Base-by-base conservation (phyloP, 1,140 invertebrate species). In the Anthonomus grandis region DNA sequence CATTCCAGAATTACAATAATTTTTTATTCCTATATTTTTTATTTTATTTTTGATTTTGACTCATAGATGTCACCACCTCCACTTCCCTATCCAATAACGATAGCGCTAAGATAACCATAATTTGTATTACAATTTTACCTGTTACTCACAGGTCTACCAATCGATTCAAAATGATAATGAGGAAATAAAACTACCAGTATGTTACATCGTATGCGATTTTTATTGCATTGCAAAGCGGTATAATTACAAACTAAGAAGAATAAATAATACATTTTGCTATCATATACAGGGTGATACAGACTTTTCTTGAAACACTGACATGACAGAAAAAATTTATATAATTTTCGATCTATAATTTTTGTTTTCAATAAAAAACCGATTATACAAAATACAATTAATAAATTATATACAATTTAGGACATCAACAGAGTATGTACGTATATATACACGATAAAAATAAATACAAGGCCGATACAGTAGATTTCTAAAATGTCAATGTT, bases 201-300 rank as follows among this genome's bases (percentile, higher is more conserved):
- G 8, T 53, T 57, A 21, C 27, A 47, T 44, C 36, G 34, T 57
- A 57, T 57, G 47, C 55, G 55, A 50, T 44, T 57, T n/a, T 57
- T 57, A 57, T 57, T 57, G 46, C 55, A 57, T 50, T 57, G 55
- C 55, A 57, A 57, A 48, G 52, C 52, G 45, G 25, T 57, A n/a
- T n/a, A 50, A 57, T 57, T 57, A 57, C 47, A 49, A 57, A 57
- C 55, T 50, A 57, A 57, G 46, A 50, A 44, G 46, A 57, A 57
- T 57, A 57, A 57, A 57, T 57, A 57, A 57, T 57, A 57, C 55
- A 50, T 57, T 57, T 57, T 57, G 55, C 55, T 57, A 57, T 57
- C 55, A 57, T 57, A 48, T 57, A 57, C 55, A 57, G 45, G 6
- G 53, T 56, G 53, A 50, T 50, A 57, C n/a, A 50, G 24, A 41